Evolutionary conservation across 2,888 invertebrate genomes (phyloP).

Genomic region (Mythimna impura): DNA sequence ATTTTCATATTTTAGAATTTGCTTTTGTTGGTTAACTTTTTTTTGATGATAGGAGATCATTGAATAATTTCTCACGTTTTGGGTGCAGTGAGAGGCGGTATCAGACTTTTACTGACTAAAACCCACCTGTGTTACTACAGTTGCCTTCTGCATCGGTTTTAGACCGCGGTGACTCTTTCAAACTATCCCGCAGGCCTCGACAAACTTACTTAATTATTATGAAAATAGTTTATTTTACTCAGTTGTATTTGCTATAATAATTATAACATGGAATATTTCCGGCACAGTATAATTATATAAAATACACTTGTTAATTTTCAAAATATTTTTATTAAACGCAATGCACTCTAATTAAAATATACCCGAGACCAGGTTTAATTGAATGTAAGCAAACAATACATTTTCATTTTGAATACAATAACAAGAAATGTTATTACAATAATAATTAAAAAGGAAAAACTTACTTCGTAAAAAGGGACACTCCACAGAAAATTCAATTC

Average conservation of each 20-base stretch:
- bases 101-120: no score
- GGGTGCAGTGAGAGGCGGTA: no score
- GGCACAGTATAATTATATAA: neutral
- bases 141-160: no score
- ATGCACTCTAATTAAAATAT: constrained; percentile 16
- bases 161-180: no score
- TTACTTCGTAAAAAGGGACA: constrained; percentile 44
- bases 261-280: neutral
- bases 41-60: no score
- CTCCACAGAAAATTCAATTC: constrained; percentile 45
- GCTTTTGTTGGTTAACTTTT: no score
- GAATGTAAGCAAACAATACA: constrained; percentile 7
- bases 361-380: constrained; percentile 17
- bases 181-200: no score
- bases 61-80: no score
- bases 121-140: no score
- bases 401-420: constrained; percentile 2
- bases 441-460: constrained; percentile 45
- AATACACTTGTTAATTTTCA: neutral
- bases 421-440: constrained; percentile 29
- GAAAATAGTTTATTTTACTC: neutral
- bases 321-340: neutral
- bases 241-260: neutral
- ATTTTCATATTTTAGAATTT: neutral
- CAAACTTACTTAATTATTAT: no score